Evolutionary conservation across 64 coral and sea anemone genomes (phyloP), one percentile per base, ranked within the genome.

Genomic region (Acropora yongei): DNA sequence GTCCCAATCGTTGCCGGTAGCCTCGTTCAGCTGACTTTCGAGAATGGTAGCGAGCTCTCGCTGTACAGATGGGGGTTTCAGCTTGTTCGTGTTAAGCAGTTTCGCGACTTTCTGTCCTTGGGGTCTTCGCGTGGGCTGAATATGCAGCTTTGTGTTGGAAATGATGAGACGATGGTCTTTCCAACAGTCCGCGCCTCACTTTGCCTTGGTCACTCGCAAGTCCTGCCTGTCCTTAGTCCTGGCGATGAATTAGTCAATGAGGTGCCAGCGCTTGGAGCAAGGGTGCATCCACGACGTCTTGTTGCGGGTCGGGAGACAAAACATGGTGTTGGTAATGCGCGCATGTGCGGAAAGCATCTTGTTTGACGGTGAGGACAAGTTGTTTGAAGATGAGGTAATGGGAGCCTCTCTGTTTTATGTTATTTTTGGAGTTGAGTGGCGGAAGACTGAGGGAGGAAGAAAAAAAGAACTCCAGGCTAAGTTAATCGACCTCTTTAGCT

Each of bases 291-390:
- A 53, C 5, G 50, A 1, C 9, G 50, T 53, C 50, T 53, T 53
- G 50, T 53, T 53, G 5, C 50, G 50, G 50, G 50, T 53, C 5
- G 50, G 50, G 50, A 53, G 50, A 9, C 50, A 1, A 1, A 53
- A 53, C 5, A 53, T 9, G 1, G 50, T 53, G 50, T 53, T 53
- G 50, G 50, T 1, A 9, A 53, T 53, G 30, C 30, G 30, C 83
- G 80, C 91, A 79, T 93, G 91, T 75, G 60, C 91, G 39, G 91
- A 93, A 79, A 93, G 91, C 44, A 11, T 93, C 6, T 87, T 93
- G 83, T 20, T 93, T 19, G 75, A 78, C 44, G 68, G 1, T 6
- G 45, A 66, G 47, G 60, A 46, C 60, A 19, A 48, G 40, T 48
- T 45, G 20, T 43, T 77, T 12, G 53, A 19, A 57, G 53, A n/a